These are phyloP conservation scores for Macrosiphum euphorbiae DNA, from an alignment of 2,888 invertebrate species.

Conservation along the genomic window DNA sequence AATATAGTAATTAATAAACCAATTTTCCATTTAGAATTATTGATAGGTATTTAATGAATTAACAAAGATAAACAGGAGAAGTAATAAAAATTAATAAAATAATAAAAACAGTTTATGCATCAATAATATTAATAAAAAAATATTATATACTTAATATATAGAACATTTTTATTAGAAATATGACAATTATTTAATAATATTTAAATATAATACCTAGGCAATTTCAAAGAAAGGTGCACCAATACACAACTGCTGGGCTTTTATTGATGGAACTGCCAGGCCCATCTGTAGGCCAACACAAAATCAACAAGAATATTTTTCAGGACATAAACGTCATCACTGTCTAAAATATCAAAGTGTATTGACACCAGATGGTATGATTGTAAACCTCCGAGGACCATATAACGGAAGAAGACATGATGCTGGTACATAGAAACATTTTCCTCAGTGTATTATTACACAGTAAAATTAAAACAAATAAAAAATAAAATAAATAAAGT, in stretches of 20 bases:
- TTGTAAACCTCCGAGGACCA: slow-evolving; percentile 8
- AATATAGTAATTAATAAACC: too few species aligned
- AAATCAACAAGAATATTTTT: slow-evolving; percentile 8
- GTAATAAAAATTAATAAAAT: too few species aligned
- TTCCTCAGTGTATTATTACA: too few species aligned
- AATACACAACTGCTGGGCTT: slow-evolving; percentile 4
- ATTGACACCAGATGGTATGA: slow-evolving; percentile 23
- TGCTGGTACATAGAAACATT: background rate
- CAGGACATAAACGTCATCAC: slow-evolving; percentile 7
- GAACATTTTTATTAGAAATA: too few species aligned
- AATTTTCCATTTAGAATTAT: too few species aligned
- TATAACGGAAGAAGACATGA: slow-evolving; percentile 9
- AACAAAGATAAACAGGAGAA: too few species aligned
- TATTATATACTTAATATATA: too few species aligned
- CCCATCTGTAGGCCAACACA: background rate
- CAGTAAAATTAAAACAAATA: too few species aligned
- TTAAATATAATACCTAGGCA: background rate
- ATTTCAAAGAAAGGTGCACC: slow-evolving; percentile 12
- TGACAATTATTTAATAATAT: background rate
- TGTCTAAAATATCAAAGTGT: slow-evolving; percentile 28
- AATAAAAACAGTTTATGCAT: too few species aligned
- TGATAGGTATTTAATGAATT: too few species aligned
- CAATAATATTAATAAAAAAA: too few species aligned
- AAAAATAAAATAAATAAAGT: too few species aligned
- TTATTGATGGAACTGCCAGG: background rate